Evolutionary conservation across 2,113 vertebrate genomes (phyloP).

Genomic region (Lamprologus speciosus): DNA sequence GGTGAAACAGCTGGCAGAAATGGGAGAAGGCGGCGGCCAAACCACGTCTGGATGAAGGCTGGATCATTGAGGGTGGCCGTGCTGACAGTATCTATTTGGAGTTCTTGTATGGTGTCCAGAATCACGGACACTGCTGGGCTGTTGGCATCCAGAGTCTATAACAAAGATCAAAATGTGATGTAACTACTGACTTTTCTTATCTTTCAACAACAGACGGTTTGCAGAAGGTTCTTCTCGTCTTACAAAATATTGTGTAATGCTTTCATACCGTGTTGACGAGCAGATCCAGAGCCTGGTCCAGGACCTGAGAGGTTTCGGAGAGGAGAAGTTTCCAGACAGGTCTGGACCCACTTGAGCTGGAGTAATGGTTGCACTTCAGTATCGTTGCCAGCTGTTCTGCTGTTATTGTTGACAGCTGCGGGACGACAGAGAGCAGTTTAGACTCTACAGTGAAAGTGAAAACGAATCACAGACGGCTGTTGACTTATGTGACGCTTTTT

Average conservation of each 20-base stretch:
- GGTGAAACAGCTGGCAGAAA: slow-evolving; percentile 47
- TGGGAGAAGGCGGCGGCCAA: slow-evolving; percentile 41
- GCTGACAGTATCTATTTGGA: slow-evolving; percentile 41
- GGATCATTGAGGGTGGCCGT: not conserved
- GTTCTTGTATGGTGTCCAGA: slow-evolving; percentile 57
- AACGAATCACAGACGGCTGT: not conserved
- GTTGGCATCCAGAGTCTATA: slow-evolving; percentile 28
- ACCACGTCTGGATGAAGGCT: slow-evolving; percentile 51
- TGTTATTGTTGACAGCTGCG: slow-evolving; percentile 24
- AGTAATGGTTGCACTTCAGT: slow-evolving; percentile 20
- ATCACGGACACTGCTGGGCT: not conserved
- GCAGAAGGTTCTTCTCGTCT: not conserved
- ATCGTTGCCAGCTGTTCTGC: slow-evolving; percentile 6
- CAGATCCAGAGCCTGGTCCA: slow-evolving; percentile 51
- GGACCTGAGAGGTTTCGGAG: slow-evolving; percentile 30
- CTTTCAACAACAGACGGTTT: not conserved
- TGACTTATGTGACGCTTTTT: not conserved
- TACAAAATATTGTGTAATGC: not conserved
- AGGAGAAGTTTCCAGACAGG: slow-evolving; percentile 58
- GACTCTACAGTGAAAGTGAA: not conserved
- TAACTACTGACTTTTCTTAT: not conserved
- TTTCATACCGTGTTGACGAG: slow-evolving; percentile 4
- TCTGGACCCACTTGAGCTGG: not conserved
- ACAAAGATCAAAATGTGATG: not conserved
- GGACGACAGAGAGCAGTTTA: not conserved